Percentiles rank a stretch among this genome's conserved stretches.
Evolutionary conservation across 1,140 invertebrate genomes (phyloP).

Genomic region (Teleogryllus occipitalis): DNA sequence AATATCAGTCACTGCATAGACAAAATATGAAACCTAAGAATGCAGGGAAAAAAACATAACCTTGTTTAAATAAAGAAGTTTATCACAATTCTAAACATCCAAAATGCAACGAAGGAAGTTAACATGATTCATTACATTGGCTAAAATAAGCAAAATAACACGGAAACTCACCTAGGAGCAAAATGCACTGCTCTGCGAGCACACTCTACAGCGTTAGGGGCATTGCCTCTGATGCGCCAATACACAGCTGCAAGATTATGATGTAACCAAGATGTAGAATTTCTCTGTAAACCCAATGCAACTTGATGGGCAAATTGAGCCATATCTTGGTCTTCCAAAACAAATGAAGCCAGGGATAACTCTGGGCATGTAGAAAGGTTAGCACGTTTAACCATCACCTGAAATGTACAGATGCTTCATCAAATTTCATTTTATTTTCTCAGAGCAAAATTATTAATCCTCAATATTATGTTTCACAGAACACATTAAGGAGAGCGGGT

Average conservation of each 20-base stretch:
- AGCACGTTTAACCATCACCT: constrained; percentile 53
- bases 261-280: constrained; percentile 73
- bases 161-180: constrained; percentile 55
- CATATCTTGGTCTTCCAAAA: not conserved
- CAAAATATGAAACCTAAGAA: no score
- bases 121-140: not conserved
- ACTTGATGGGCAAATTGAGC: constrained; percentile 54
- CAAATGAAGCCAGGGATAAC: not conserved
- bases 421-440: not conserved
- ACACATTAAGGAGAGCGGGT: constrained; percentile 13
- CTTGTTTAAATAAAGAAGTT: no score
- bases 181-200: constrained; percentile 66
- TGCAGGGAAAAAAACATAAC: no score
- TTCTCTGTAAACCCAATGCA: constrained; percentile 53
- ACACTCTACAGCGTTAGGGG: constrained; percentile 72
- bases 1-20: no score
- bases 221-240: constrained; percentile 73
- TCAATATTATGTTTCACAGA: not conserved
- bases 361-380: constrained; percentile 57
- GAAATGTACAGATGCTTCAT: constrained; percentile 23
- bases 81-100: no score
- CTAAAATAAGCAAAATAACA: not conserved
- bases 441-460: not conserved
- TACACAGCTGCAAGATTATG: constrained; percentile 78
- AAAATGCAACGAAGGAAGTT: no score